Base-by-base conservation (phyloP, 2,797 vertebrate species). In the Austrolebias charrua region DNA sequence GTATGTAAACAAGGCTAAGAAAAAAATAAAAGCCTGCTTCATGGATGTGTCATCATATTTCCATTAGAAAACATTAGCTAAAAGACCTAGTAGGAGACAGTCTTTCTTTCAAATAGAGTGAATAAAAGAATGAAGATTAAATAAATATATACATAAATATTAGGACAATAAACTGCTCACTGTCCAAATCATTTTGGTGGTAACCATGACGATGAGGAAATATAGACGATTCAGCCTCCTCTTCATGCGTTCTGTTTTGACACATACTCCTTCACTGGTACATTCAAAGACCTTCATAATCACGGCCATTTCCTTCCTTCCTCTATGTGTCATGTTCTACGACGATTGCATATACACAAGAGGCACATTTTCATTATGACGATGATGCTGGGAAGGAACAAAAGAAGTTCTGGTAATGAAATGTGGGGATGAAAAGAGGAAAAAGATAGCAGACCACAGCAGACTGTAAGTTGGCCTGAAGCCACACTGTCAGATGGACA, bases 181-280 rank as follows among this genome's bases (percentile, higher is more conserved):
- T 0, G 38, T 72, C 71, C 71, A 78, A 82, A 80, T 81, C 69
- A 69, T 79, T 84, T 83, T 50, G n/a, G 79, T 76, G 75, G 87
- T 87, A 85, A 90, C 88, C 87, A 89, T 87, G 87, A 83, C 86
- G 74, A 88, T 84, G 61, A 66, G 56, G 75, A 74, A 79, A 84
- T 86, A 88, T 81, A 81, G 79, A 66, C 60, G 64, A 75, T 73
- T 78, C 78, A 74, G 52, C 79, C 71, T 73, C 62, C 62, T 69
- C 74, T 18, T 18, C 64, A 24, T 62, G 66, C 80, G 76, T 68
- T 74, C 55, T 60, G 51, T 69, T 58, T 57, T 51, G 35, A 75
- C 53, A 68, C 63, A 66, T 50, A 50, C 60, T 67, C 60, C 50
- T 55, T 16, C 18, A 20, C 46, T 44, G 44, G 55, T 45, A 24